Base-by-base conservation (phyloP, 2,113 vertebrate species). In the Epinephelus cyanopodus region DNA sequence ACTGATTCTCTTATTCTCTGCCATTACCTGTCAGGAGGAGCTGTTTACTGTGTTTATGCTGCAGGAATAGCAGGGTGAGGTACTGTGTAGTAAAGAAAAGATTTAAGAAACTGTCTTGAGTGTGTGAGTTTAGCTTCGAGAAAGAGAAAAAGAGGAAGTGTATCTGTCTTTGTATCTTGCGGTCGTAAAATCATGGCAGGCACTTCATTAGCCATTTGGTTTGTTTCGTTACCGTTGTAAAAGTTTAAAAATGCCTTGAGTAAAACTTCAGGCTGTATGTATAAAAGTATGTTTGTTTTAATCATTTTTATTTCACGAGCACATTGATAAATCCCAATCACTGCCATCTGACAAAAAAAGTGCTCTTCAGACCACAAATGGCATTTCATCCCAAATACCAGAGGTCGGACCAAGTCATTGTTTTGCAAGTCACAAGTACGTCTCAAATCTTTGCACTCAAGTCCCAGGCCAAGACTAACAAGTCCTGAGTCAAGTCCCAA, bases 21-120 rank as follows among this genome's bases (percentile, higher is more conserved):
- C 18, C 11, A 54, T 45, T 54, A 61, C 62, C 56, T 68, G 33
- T 78, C 63, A 70, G 29, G 2, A 39, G 13, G 39, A 80, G 45
- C 25, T 17, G 57, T 50, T 60, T 67, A 58, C 63, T 47, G 19
- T 58, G 69, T 79, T 66, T 27, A 71, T 60, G 53, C 27, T 75
- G 65, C 17, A 12, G 27, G 47, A 57, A 4, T 50, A 15, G 19
- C 54, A 11, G 7, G 27, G 37, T n/a, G 45, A 72, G 11, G 33
- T 37, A 45, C 42, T 45, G n/a, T 23, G 63, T 13, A 15, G 39
- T 11, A 37, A 21, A 62, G 4, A n/a, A 56, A 64, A n/a, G 8
- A 65, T 62, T 53, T 74, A 42, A 50, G 64, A 39, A 60, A 21
- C 33, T 56, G 5, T 50, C n/a, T 39, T 12, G 10, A 66, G n/a